Evolutionary conservation across 2,797 vertebrate genomes (phyloP).

Genomic region (Rhyacichthys aspro): DNA sequence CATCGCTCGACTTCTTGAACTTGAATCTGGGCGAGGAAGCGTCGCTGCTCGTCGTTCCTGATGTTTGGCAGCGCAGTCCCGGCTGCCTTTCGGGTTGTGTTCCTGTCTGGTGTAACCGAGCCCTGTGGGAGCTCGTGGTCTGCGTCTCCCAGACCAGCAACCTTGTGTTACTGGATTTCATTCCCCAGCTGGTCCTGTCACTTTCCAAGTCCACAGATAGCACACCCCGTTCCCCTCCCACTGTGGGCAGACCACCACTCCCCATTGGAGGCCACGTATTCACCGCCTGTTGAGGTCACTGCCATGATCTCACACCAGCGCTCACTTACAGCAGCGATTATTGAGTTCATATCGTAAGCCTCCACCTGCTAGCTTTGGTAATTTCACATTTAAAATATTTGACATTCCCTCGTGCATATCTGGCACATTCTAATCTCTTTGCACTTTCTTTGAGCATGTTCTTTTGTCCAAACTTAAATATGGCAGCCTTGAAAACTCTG

Average conservation of each 20-base stretch:
- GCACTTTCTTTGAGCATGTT: constrained; percentile 26
- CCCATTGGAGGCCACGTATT: constrained; percentile 50
- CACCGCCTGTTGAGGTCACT: constrained; percentile 62
- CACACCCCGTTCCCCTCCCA: constrained; percentile 70
- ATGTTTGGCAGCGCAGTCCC: constrained; percentile 39
- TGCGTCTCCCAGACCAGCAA: constrained; percentile 76
- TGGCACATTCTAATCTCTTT: constrained; percentile 16
- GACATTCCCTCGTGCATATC: constrained; percentile 9
- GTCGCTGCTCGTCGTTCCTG: constrained; percentile 25
- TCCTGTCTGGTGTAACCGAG: constrained; percentile 45
- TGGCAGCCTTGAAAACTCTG: constrained; percentile 50
- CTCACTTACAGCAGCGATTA: neutral
- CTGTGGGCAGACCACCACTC: constrained; percentile 40
- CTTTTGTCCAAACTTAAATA: constrained; percentile 52
- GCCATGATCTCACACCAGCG: constrained; percentile 47
- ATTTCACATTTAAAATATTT: constrained; percentile 33
- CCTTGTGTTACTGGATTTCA: constrained; percentile 79
- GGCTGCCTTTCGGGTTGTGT: constrained; percentile 39
- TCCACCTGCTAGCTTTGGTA: constrained; percentile 18
- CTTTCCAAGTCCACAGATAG: constrained; percentile 84
- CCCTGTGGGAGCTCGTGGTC: constrained; percentile 65
- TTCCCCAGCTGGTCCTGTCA: constrained; percentile 91
- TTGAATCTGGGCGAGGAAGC: neutral
- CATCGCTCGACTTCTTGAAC: no score
- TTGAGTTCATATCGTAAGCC: constrained; percentile 6